Base-by-base conservation (phyloP, 2,888 invertebrate genomes). In the Chrysolina oricalcia region DNA sequence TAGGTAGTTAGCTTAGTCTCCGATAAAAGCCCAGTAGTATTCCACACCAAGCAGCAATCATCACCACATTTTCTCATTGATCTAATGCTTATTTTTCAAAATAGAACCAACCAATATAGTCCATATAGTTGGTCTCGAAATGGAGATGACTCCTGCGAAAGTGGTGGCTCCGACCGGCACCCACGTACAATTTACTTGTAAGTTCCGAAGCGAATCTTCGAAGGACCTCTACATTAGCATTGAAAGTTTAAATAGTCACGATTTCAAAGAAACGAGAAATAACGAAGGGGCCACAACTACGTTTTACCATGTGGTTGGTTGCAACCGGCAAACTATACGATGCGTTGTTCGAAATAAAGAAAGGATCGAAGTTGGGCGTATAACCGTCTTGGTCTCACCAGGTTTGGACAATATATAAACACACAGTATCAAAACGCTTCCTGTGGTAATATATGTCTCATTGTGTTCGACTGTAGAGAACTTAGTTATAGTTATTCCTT, bases 131-230 rank as follows among this genome's bases (percentile, higher is more conserved):
- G 80, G 80, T 80, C 71, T 81, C 64, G 81, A 81, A 78, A 78
- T 91, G 88, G 89, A 89, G 86, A 86, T 91, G 84, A 88, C 86
- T 73, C 91, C 91, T 43, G 86, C 89, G 81, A 87, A 86, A 79
- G 88, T 89, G 68, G 82, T 83, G 62, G 88, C 88, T 59, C 85
- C 87, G 56, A 86, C 88, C 56, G 89, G 90, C 74, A 84, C 87
- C 64, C 79, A 84, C 78, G 87, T 91, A 75, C 82, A 81, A 76
- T 90, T 91, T 84, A 88, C 87, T 76, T 92, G 91, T 87, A 89
- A 89, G 76, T 91, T 91, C 85, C 84, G 88, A 74, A 89, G 89
- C 81, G 80, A 84, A 21, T 66, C 67, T 1, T 73, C 75, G 19
- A 17, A 72, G 15, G 75, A 82, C 72, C 75, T 81, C 70, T 74